phyloP scores from a whole-genome alignment of 2,888 invertebrate genomes.

The Melangyna quadrimaculata region DNA sequence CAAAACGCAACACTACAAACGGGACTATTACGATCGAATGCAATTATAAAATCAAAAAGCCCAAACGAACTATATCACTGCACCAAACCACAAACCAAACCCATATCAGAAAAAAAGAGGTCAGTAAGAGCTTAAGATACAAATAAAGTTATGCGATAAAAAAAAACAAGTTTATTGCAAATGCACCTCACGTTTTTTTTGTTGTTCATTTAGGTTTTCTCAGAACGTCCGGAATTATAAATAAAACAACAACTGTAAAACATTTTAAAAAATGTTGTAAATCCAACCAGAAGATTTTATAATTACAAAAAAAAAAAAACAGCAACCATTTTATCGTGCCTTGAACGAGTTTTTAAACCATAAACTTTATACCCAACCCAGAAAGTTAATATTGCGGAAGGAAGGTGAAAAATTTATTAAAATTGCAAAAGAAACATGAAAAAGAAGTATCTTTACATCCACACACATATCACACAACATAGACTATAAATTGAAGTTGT shows the following conservation, averaged over 20 bases:
- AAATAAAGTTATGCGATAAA: background rate
- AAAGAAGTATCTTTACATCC: background rate
- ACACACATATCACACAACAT: background rate
- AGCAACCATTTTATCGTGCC: background rate
- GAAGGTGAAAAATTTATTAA: constrained; percentile 35
- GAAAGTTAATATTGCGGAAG: constrained; percentile 23
- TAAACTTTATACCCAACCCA: constrained; percentile 17
- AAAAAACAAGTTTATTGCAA: background rate
- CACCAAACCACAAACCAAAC: constrained; percentile 9
- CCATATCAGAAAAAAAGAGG: constrained; percentile 10
- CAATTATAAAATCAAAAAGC: background rate
- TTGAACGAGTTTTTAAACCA: constrained; percentile 18
- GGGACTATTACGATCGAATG: background rate
- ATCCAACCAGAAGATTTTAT: background rate
- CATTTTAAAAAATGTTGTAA: background rate
- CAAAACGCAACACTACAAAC: background rate
- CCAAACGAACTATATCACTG: background rate
- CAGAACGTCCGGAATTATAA: background rate
- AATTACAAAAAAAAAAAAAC: background rate
- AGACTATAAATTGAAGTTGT: background rate
- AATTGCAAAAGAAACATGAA: constrained; percentile 12
- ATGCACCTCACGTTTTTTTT: background rate
- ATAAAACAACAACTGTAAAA: background rate
- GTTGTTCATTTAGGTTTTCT: background rate
- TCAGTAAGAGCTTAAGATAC: constrained; percentile 13